Conservation (phyloP, 2,797 vertebrate species). For the Danio jaintianensis region DNA sequence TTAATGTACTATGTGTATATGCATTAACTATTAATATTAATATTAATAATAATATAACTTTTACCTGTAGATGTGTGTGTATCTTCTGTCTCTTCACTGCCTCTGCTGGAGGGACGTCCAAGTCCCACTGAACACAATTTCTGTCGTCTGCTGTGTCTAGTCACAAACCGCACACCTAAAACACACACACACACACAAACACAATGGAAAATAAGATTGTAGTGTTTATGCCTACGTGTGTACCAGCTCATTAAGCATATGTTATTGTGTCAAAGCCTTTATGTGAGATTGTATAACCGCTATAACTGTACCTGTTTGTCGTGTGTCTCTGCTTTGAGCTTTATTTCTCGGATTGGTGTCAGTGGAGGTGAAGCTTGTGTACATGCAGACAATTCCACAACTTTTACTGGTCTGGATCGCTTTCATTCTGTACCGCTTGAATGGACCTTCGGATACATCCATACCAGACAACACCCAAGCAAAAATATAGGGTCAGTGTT, state of each 20-base stretch:
- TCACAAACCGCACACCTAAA: constrained; percentile 68
- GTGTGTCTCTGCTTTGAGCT: constrained; percentile 71
- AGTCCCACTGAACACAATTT: constrained; percentile 72
- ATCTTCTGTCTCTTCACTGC: constrained; percentile 75
- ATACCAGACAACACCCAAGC: background rate
- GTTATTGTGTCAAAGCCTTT: background rate
- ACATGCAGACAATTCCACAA: constrained; percentile 89
- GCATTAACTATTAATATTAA: no score
- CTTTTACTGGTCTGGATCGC: constrained; percentile 96
- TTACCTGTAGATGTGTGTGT: constrained; percentile 76
- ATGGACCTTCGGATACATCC: constrained; percentile 76
- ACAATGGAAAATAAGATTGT: background rate
- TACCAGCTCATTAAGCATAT: constrained; percentile 1
- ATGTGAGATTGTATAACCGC: background rate
- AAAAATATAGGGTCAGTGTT: background rate
- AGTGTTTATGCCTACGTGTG: background rate
- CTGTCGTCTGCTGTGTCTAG: constrained; percentile 71
- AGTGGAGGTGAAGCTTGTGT: constrained; percentile 86
- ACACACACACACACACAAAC: constrained; percentile 20
- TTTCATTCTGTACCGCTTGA: constrained; percentile 87
- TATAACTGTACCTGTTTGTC: constrained; percentile 78
- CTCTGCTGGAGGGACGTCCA: constrained; percentile 73
- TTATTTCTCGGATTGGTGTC: constrained; percentile 76
- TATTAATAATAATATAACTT: background rate
- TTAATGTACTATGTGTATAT: background rate